Evolutionary conservation across 2,797 vertebrate species (phyloP), one percentile per base, ranked within the genome.

Genomic region (Valencia hispanica): DNA sequence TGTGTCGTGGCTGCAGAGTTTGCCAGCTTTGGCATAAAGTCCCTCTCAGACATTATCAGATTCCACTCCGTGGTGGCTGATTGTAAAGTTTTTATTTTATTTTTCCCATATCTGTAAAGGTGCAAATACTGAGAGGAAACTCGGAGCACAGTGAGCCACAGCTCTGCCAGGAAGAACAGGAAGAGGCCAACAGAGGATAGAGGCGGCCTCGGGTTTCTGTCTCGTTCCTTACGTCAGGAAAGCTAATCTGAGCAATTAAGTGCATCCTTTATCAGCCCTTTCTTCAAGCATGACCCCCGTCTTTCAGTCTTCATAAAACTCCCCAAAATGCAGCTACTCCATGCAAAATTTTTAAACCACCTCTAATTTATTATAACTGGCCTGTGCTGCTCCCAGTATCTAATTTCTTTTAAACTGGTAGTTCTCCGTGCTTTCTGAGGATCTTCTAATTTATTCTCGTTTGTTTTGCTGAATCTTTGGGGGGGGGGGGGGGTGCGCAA

Each of bases 141-240:
- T 81, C 72, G 72, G 84, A 82, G 78, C 84, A 77, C 77, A 84
- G 80, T 72, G 82, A 83, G 79, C 71, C 83, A n/a, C 77, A 43
- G 66, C 74, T 69, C 63, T 80, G 79, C 43, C 83, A 79, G n/a
- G n/a, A n/a, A n/a, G n/a, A n/a, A 61, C 39, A 71, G 86, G 77
- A 82, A 10, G 77, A 43, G 66, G 79, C 48, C 83, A 77, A 65
- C 43, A 71, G 87, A 77, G 63, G 69, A 65, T 34, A 72, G 27
- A 45, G 41, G 25, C 65, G 9, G 14, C 25, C n/a, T 68, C 25
- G 18, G 25, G 10, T 68, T 27, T 45, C 22, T 43, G 63, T 65
- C 61, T 5, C 34, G 55, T 39, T 5, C 75, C 74, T 80, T 81
- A 74, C 74, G 57, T 70, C 25, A 48, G 18, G 47, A 74, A 68